Base-by-base conservation (phyloP, 2,797 vertebrate genomes). In the Tachyglossus aculeatus region DNA sequence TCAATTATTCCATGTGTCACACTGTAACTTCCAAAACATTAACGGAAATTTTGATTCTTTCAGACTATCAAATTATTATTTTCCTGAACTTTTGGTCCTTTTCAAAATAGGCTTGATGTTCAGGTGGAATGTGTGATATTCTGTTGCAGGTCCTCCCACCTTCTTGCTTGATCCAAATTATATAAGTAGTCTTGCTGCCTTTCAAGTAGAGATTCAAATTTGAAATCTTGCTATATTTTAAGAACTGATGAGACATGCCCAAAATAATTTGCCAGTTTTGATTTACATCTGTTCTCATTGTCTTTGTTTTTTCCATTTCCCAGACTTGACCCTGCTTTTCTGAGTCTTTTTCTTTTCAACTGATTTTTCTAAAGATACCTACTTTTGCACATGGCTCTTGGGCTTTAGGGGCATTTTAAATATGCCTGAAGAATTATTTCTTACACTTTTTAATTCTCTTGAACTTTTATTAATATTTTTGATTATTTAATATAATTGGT, bases 171-270 rank as follows among this genome's bases (percentile, higher is more conserved):
- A 73, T 44, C 48, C 73, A 58, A 79, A 71, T 73, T 71, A 5
- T 54, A 62, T n/a, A 74, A 65, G 72, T 61, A 75, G 36, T 72
- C 6, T 15, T 47, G 12, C 54, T 68, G 33, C 3, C 6, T 68
- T 67, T 66, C n/a, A 63, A 65, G 59, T 51, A 69, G 32, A 77
- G 70, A 77, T 64, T 16, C n/a, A 73, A 53, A 57, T 38, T 71
- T 38, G 40, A 61, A 45, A n/a, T 65, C 5, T 3, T 53, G 7
- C 62, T 67, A 9, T 41, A 6, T 10, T 72, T 67, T 36, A 38
- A 58, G 62, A 68, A 54, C 16, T 54, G 64, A 32, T 18, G 43
- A 3, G 14, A 4, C 21, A 63, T 60, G 18, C 50, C 14, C 58
- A 52, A 58, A 67, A 22, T 43, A 52, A 54, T 59, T 34, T 50